Evolutionary conservation across 2,797 vertebrate species (phyloP).

Genomic region (Paedocypris micromegethes): DNA sequence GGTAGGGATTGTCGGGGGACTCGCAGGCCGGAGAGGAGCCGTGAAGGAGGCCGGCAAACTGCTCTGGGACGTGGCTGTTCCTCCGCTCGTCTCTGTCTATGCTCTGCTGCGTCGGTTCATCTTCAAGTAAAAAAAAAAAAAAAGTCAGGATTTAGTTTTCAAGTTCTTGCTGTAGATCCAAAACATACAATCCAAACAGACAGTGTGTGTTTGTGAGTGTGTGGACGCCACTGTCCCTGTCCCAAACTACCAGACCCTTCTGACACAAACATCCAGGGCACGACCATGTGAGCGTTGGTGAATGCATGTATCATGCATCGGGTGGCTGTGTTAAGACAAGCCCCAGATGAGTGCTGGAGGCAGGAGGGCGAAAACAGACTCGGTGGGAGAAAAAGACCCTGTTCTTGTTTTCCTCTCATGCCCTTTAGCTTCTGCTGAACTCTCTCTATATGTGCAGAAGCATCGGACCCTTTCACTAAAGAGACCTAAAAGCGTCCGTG

Average conservation of each 20-base stretch:
- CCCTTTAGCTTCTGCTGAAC: conserved; percentile 11
- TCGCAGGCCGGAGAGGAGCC: conserved; percentile 91
- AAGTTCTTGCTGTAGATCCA: neutral
- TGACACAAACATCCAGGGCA: conserved; percentile 2
- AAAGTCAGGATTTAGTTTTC: neutral
- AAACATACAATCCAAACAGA: neutral
- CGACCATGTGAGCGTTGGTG: conserved; percentile 25
- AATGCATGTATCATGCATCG: conserved; percentile 36
- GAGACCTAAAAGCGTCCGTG: conserved; percentile 31
- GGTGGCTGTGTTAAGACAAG: conserved; percentile 28
- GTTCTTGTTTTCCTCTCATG: neutral
- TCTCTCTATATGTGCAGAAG: conserved; percentile 4
- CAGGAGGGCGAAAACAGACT: conserved; percentile 19
- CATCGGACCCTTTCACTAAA: conserved; percentile 27
- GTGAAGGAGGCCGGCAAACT: conserved; percentile 91
- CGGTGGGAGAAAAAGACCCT: conserved; percentile 13
- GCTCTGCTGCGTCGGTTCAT: conserved; percentile 60
- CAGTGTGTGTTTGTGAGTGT: neutral
- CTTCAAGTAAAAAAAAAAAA: conserved; percentile 40
- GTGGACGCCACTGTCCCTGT: too few relatives aligned
- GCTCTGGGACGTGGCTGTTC: conserved; percentile 80
- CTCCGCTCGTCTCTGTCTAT: conserved; percentile 69
- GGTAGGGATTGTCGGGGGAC: conserved; percentile 87
- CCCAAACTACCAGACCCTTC: neutral
- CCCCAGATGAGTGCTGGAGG: conserved; percentile 40